Base-by-base conservation (phyloP, 1,140 invertebrate genomes). In the Musca vetustissima region DNA sequence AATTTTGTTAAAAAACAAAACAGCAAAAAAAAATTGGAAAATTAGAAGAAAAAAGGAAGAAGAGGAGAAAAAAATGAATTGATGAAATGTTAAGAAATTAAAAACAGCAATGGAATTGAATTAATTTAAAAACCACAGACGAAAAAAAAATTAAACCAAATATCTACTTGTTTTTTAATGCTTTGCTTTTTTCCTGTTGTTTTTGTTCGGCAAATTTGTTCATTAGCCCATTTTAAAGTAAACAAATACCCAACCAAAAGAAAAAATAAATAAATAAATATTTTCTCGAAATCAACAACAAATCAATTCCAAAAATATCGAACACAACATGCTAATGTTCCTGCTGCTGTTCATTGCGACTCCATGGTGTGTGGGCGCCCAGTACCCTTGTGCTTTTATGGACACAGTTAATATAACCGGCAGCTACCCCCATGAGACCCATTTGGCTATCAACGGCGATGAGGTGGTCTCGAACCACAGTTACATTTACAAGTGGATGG, bases 321-420 rank as follows among this genome's bases (percentile, higher is more conserved):
- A 36, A 19, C 24, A n/a, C 21, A 64, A 43, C 21, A 48, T 48
- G 59, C 24, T 24, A 21, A 53, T 7, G 49, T 52, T 14, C 17
- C 36, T 43, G 6, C 49, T 52, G 17, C 13, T 52, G 4, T 24
- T 61, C 7, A 6, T 61, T 28, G 28, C n/a, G 50, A 11, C 13
- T 13, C 36, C 36, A 43, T 43, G 36, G 28, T 25, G 8, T n/a
- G 19, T 49, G 66, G 78, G 79, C 66, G 71, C 65, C 9, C 75
- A 72, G 28, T 74, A 80, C 69, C 79, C 77, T 3, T 81, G 79
- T 49, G 74, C 77, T 25, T 81, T 81, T n/a, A 79, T 81, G 21
- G 79, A 81, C 17, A 79, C 79, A 0, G 70, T 71, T 0, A 79
- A 81, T 32, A 77, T 81, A 3, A 76, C 73, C 0, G 79, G 76